Evolutionary conservation across 2,888 invertebrate genomes (phyloP).

Genomic region (Drosophila stalkeri): DNA sequence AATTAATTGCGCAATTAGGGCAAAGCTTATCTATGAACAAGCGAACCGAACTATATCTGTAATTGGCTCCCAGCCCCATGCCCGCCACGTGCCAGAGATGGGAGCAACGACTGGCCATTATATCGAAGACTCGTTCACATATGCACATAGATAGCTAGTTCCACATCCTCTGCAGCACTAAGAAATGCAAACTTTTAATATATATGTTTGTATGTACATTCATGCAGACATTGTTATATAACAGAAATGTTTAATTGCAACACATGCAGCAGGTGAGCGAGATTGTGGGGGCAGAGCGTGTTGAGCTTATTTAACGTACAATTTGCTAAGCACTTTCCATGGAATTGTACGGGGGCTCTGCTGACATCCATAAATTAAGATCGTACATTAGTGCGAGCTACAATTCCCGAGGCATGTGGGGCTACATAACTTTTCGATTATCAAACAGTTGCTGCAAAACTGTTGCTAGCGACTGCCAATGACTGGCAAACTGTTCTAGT

Average conservation of each 20-base stretch:
- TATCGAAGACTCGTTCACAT: neutral
- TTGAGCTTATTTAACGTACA: neutral
- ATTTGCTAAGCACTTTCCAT: neutral
- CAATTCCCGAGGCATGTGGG: neutral
- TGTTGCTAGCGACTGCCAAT: neutral
- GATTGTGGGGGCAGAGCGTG: neutral
- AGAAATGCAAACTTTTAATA: neutral
- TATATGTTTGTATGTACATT: neutral
- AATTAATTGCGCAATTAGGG: slow-evolving; percentile 66
- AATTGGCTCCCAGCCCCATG: slow-evolving; percentile 36
- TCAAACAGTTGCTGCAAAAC: neutral
- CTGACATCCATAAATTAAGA: neutral
- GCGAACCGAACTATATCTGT: slow-evolving; percentile 30
- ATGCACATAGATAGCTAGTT: neutral
- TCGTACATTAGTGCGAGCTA: neutral
- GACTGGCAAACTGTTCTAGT: slow-evolving; percentile 6
- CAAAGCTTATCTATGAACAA: slow-evolving; percentile 40
- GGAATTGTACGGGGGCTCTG: neutral
- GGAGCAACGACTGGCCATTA: neutral
- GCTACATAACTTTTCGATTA: neutral
- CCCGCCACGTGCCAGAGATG: neutral
- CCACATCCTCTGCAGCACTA: neutral
- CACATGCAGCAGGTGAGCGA: neutral
- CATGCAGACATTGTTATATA: neutral
- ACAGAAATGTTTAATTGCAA: slow-evolving; percentile 4